Conservation (phyloP, 2,888 invertebrate genomes). For the Hypolimnas misippus region DNA sequence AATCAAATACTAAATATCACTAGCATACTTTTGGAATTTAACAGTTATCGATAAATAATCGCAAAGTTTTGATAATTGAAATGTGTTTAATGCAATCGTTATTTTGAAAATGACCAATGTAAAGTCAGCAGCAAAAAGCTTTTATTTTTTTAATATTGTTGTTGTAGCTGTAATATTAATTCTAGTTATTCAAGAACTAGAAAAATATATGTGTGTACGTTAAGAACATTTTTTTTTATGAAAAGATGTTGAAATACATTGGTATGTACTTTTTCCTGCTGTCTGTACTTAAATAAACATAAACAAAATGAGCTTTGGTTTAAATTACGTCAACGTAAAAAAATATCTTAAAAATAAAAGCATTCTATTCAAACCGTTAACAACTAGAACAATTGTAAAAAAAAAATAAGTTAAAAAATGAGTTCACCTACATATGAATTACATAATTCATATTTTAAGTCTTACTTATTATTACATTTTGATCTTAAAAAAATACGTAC, state of each 20-base stretch:
- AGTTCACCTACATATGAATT: slow-evolving; percentile 21
- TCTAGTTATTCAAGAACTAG: too few relatives aligned
- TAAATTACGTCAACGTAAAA: slow-evolving; percentile 52
- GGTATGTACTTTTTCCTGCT: slow-evolving; percentile 21
- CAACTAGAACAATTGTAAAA: slow-evolving; percentile 45
- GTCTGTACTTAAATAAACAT: slow-evolving; percentile 55
- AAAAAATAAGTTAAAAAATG: slow-evolving; percentile 54
- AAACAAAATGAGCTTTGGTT: slow-evolving; percentile 71
- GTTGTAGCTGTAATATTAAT: neutral
- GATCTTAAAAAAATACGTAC: slow-evolving; percentile 25
- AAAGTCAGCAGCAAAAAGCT: slow-evolving; percentile 24
- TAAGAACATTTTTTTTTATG: neutral
- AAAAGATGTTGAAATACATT: neutral
- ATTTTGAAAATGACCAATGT: slow-evolving; percentile 28
- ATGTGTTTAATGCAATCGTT: too few relatives aligned
- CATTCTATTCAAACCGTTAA: slow-evolving; percentile 44
- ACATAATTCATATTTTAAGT: slow-evolving; percentile 11
- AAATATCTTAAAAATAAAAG: slow-evolving; percentile 44
- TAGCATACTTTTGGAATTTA: neutral
- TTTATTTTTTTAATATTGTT: neutral
- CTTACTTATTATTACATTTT: slow-evolving; percentile 23
- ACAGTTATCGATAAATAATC: too few relatives aligned
- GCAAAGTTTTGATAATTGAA: too few relatives aligned
- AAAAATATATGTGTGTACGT: too few relatives aligned
- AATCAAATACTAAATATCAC: neutral